Evolutionary conservation across 2,113 vertebrate species (phyloP), one percentile per base, ranked within the genome.

Genomic region (Amia ocellicauda): DNA sequence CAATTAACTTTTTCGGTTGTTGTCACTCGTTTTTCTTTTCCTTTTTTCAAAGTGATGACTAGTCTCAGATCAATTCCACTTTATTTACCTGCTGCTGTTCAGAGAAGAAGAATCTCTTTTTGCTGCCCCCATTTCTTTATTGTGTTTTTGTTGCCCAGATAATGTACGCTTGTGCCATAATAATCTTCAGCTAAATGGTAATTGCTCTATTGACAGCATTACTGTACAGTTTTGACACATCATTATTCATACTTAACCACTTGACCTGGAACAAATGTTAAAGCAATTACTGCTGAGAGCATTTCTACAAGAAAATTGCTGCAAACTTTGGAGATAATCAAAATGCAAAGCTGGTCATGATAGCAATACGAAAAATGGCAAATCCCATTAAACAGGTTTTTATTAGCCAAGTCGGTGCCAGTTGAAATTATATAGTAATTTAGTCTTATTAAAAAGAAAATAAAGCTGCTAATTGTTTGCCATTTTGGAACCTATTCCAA

Each of bases 241-340:
- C 91, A 91, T 93, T 93, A 92, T 90, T 93, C 91, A 92, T 91
- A 90, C 88, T 93, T 93, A 93, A 91, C 90, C 92, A 90, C 87
- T 91, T 91, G 90, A 93, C 92, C 91, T 91, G 86, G 88, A 91
- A 93, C 92, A 90, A 93, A 93, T 92, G 91, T 91, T 92, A 92
- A 91, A 89, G 87, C 91, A 92, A 92, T 94, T 93, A 93, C 86
- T 80, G 83, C 85, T 76, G 83, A 93, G 89, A 92, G 89, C 83
- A 86, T 88, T 90, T 88, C 86, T 85, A 84, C 85, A 80, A 84
- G 86, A 88, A 91, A 90, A 91, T 87, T 84, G 85, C 88, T 71
- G 81, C 81, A 91, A 91, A 92, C 88, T 92, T 89, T 88, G 86
- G 89, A 90, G 85, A 88, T 83, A 90, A 91, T 91, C 88, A 89